phyloP scores from a whole-genome alignment of 2,888 invertebrate genomes.

The Drosophila suboccidentalis region DNA sequence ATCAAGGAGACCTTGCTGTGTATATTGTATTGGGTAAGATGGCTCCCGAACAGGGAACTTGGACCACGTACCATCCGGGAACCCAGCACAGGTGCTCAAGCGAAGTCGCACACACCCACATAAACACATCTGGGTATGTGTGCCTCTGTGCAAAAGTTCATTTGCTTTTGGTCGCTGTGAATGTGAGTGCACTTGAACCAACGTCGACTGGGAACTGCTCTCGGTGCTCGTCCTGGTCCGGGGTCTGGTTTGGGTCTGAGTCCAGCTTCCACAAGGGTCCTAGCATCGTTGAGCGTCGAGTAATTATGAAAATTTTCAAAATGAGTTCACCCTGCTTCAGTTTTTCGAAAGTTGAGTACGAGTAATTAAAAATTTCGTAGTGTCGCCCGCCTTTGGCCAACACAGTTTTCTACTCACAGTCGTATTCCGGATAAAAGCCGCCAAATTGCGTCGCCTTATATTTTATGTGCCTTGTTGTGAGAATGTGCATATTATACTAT shows the following conservation, averaged over 20 bases:
- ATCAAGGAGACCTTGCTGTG: conserved; percentile 6
- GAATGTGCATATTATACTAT: conserved; percentile 20
- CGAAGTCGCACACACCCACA: conserved; percentile 60
- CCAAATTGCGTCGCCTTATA: conserved; percentile 64
- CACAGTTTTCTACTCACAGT: conserved; percentile 38
- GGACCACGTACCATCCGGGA: conserved; percentile 6
- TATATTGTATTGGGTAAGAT: conserved; percentile 20
- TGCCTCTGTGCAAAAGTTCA: conserved; percentile 59
- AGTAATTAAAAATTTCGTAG: conserved; percentile 77
- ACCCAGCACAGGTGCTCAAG: conserved; percentile 65
- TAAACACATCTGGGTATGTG: conserved; percentile 32
- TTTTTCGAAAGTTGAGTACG: conserved; percentile 71
- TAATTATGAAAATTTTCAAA: conserved; percentile 73
- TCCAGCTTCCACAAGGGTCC: conserved; percentile 39
- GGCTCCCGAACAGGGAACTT: conserved; percentile 6
- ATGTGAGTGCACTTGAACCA: conserved; percentile 73
- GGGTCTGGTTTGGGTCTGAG: conserved; percentile 10
- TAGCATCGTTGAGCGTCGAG: conserved; percentile 54
- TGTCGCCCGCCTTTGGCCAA: conserved; percentile 61
- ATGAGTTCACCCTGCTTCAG: conserved; percentile 66
- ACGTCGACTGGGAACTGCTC: conserved; percentile 45
- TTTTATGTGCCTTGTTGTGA: conserved; percentile 43
- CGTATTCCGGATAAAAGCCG: conserved; percentile 60
- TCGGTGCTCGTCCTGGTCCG: not conserved
- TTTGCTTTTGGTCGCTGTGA: conserved; percentile 73